Conservation (phyloP, 2,113 vertebrate species). For the Osmerus mordax region DNA sequence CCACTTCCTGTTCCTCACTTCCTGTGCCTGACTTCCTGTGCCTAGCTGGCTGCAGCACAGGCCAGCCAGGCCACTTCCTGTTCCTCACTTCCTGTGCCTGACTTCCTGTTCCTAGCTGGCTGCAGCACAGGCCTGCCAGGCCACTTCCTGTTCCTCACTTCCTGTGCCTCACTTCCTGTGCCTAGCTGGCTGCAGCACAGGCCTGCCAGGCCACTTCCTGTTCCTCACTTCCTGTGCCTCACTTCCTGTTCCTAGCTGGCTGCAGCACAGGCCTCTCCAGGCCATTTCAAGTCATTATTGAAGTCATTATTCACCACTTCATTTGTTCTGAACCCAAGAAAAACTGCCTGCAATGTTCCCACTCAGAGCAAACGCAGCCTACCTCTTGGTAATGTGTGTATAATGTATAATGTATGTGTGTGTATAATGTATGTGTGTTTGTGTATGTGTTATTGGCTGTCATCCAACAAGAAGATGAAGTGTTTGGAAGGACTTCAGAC, state of each 20-base stretch:
- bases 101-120: background rate
- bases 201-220: background rate
- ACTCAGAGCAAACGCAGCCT: too few species aligned
- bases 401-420: too few species aligned
- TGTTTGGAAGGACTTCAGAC: too few species aligned
- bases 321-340: too few species aligned
- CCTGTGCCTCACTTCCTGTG: background rate
- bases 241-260: background rate
- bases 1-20: too few species aligned
- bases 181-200: conserved; percentile 9
- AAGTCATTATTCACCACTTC: background rate
- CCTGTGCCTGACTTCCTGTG: background rate
- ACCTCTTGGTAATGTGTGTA: background rate
- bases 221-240: background rate
- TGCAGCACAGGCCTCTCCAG: conserved; percentile 8
- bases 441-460: too few species aligned
- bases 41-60: conserved; percentile 10
- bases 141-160: too few species aligned
- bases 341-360: too few species aligned
- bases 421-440: too few species aligned
- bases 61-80: background rate
- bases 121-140: conserved; percentile 5
- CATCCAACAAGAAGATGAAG: too few species aligned
- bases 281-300: conserved; percentile 10
- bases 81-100: background rate